Base-by-base conservation (phyloP, 1,140 invertebrate genomes). In the Laupala kohalensis region DNA sequence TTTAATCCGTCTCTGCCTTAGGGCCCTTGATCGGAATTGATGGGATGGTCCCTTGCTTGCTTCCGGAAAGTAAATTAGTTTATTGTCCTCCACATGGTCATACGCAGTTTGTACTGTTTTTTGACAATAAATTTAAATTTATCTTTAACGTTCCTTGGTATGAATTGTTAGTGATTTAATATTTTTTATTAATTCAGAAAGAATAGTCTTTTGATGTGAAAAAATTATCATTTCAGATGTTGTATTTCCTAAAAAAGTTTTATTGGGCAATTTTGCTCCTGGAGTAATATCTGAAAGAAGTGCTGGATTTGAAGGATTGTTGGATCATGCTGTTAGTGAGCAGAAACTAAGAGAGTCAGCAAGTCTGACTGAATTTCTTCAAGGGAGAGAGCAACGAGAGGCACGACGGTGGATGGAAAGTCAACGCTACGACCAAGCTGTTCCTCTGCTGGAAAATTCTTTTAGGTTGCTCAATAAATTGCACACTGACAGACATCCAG, bases 391-490 rank as follows among this genome's bases (percentile, higher is more conserved):
- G 79, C 77, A 90, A 23, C 80, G 77, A 64, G 83, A 87, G 76
- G 89, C 87, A 0, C 86, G 85, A 73, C 79, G 81, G 76, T 82
- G 84, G 28, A 82, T 92, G 75, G 79, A 84, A 65, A 81, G 85
- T 53, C 82, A 86, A n/a, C 83, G 86, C 67, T 88, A 86, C 80
- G 83, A 85, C 74, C 80, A 85, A 75, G 89, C 89, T 27, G 80
- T 87, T 64, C 83, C 84, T 25, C 76, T 89, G 26, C 80, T 92
- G 65, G 89, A 92, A 79, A 89, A 87, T 77, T 87, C 82, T 75
- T 90, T 92, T 76, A 86, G 86, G 74, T 79, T 92, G 74, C 81
- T 91, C 71, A 91, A 90, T 80, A 92, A 89, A 83, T 79, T 92
- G 9, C 88, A 88, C 73, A 90, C 88, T 72, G 87, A 90, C 77